These are phyloP conservation scores for Catamblyrhynchus diadema DNA, from an alignment of 2,797 vertebrate genomes.

Conservation along the genomic window DNA sequence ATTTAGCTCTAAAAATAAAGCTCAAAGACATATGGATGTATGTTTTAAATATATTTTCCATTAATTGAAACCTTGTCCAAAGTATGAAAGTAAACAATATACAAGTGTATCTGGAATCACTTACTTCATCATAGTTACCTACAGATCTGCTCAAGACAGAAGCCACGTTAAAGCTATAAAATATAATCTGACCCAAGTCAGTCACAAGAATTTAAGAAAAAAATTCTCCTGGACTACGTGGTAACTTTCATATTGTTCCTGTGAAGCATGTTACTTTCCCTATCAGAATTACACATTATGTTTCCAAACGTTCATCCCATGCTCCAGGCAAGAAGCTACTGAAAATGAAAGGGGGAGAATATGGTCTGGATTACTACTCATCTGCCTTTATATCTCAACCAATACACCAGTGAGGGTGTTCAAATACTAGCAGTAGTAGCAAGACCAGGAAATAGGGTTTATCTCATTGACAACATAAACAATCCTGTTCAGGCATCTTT, in stretches of 20 bases:
- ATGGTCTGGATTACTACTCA: not conserved
- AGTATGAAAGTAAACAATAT: not conserved
- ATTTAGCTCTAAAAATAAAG: not conserved
- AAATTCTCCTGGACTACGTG: not conserved
- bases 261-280: not conserved
- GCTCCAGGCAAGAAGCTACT: not conserved
- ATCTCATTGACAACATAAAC: not conserved
- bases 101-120: not conserved
- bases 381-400: not conserved
- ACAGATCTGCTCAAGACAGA: not conserved
- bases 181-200: not conserved
- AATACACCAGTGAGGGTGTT: rapidly evolving
- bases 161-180: not conserved
- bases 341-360: not conserved
- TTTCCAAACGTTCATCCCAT: not conserved
- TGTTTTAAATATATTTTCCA: not conserved
- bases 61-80: not conserved
- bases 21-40: not conserved
- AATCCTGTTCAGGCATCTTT: not conserved
- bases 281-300: not conserved
- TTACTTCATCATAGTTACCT: not conserved
- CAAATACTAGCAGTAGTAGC: not conserved
- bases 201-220: not conserved
- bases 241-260: not conserved
- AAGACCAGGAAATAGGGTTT: not conserved